A percentile compares a stretch with the other conserved stretches of the same genome.
These are phyloP conservation scores for Drosophila mayaguana DNA, from an alignment of 2,888 invertebrate genomes.

Conservation along the genomic window DNA sequence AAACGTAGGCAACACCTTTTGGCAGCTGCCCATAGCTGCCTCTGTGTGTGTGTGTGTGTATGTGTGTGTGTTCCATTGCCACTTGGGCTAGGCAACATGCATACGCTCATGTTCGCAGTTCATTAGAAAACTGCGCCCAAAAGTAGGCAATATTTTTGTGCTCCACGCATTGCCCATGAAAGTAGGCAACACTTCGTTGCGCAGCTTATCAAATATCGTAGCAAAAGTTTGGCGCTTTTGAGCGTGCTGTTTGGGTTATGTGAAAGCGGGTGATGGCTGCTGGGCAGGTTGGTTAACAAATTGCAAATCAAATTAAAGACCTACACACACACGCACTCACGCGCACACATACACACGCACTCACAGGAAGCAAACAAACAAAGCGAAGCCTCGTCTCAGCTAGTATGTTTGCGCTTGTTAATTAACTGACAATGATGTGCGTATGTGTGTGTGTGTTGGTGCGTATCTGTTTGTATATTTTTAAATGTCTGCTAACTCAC, in stretches of 20 bases:
- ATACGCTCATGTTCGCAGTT: too few species aligned
- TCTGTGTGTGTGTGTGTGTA: too few species aligned
- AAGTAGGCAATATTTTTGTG: constrained; percentile 31
- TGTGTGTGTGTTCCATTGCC: too few species aligned
- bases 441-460: constrained; percentile 13
- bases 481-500: constrained; percentile 50
- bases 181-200: constrained; percentile 26
- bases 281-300: constrained; percentile 13
- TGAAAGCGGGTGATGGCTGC: too few species aligned
- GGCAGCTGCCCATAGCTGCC: neutral
- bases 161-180: neutral
- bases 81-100: neutral
- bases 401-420: constrained; percentile 64
- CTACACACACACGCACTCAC: neutral
- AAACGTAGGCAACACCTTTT: constrained; percentile 37
- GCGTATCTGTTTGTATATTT: constrained; percentile 46
- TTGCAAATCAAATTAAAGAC: constrained; percentile 69
- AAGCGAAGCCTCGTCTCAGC: constrained; percentile 21
- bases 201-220: constrained; percentile 6
- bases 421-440: constrained; percentile 71
- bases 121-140: constrained; percentile 6
- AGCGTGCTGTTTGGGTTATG: neutral
- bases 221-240: constrained; percentile 13
- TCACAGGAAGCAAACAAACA: constrained; percentile 44
- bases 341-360: constrained; percentile 10